Conservation (phyloP, 1,140 invertebrate genomes). For the Nebria ingens region DNA sequence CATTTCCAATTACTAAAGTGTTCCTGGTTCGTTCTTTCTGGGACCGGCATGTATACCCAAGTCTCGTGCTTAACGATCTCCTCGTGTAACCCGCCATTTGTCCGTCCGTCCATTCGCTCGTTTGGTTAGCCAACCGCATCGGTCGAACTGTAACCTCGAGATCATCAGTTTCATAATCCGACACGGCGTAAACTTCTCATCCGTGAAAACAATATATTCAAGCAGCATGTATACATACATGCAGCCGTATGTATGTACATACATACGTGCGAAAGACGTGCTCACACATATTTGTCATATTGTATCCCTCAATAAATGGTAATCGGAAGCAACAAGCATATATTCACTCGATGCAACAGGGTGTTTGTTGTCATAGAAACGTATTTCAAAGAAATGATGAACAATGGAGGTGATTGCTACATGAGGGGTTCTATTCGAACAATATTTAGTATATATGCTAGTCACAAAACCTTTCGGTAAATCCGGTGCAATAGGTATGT, state of each 20-base stretch:
- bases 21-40: conserved; percentile 18
- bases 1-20: conserved; percentile 30
- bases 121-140: neutral
- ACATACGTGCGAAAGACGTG: no score
- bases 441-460: neutral
- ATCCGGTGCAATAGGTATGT: no score
- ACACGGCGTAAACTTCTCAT: neutral
- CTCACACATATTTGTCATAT: no score
- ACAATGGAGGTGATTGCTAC: neutral
- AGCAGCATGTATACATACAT: neutral
- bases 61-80: neutral
- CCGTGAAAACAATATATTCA: conserved; percentile 5
- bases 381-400: neutral
- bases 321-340: conserved; percentile 7
- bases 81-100: neutral
- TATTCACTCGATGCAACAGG: neutral
- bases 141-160: neutral
- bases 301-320: neutral
- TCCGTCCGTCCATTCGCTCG: neutral
- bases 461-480: no score
- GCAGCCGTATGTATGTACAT: neutral
- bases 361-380: neutral
- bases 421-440: no score
- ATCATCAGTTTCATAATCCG: conserved; percentile 6
- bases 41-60: conserved; percentile 13